These are phyloP conservation scores for Eupithecia tripunctaria DNA, from an alignment of 2,888 invertebrate genomes.

Conservation along the genomic window DNA sequence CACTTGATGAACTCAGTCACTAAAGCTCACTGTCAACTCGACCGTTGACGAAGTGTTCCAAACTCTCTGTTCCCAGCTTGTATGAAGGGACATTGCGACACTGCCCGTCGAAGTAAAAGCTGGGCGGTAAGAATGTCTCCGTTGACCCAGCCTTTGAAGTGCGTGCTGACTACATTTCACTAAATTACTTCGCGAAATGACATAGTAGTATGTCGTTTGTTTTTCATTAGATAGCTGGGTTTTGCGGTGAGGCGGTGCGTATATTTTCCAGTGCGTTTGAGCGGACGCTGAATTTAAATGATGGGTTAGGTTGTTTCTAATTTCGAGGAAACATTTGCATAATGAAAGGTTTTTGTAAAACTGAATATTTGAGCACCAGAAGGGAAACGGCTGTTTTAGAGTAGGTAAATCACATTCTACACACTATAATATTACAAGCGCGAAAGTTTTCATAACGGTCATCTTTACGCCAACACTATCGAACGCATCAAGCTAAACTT, in stretches of 20 bases:
- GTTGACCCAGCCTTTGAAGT: neutral
- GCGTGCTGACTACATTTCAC: neutral
- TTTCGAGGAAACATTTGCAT: slow-evolving; percentile 3
- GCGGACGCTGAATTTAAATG: neutral
- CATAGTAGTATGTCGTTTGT: neutral
- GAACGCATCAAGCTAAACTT: no score
- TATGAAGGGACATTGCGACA: neutral
- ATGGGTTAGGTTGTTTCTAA: slow-evolving; percentile 2
- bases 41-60: neutral
- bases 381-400: neutral
- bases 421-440: neutral
- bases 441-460: no score
- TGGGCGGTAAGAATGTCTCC: neutral
- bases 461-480: neutral
- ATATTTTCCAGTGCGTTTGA: neutral
- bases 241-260: neutral
- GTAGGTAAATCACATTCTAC: neutral
- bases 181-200: neutral
- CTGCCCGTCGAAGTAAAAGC: neutral
- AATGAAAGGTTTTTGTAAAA: neutral
- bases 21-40: slow-evolving; percentile 1
- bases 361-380: neutral
- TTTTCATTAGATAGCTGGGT: slow-evolving; percentile 11
- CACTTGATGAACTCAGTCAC: neutral
- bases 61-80: neutral